Evolutionary conservation across 64 coral and sea anemone species (phyloP).

Genomic region (Pachyseris speciosa): DNA sequence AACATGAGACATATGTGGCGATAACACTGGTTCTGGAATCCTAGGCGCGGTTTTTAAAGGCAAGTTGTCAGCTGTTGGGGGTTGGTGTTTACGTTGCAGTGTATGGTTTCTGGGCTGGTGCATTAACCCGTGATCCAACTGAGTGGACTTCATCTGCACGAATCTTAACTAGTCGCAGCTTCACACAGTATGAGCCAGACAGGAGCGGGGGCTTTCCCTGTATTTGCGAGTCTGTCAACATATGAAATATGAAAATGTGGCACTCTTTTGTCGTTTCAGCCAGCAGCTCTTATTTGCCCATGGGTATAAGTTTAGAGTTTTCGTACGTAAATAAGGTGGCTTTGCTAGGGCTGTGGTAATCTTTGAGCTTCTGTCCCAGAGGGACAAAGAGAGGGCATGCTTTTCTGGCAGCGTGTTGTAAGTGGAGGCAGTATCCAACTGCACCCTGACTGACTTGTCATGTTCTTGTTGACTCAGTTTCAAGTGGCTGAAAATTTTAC

Average conservation of each 20-base stretch:
- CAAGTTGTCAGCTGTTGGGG: neutral
- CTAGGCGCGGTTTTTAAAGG: neutral
- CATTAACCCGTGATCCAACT: too few species aligned
- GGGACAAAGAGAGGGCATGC: neutral
- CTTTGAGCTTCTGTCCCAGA: conserved; percentile 4
- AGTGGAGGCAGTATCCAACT: conserved; percentile 39
- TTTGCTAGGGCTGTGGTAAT: conserved; percentile 4
- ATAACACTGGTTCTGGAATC: conserved; percentile 15
- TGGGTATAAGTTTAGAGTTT: conserved; percentile 11
- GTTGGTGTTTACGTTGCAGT: neutral
- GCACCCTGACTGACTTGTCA: conserved; percentile 33
- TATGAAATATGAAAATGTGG: conserved; percentile 51
- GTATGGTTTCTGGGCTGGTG: neutral
- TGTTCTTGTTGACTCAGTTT: too few species aligned
- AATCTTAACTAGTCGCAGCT: conserved; percentile 41
- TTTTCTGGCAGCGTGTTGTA: conserved; percentile 47
- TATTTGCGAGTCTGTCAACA: conserved; percentile 43
- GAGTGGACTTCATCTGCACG: conserved; percentile 42
- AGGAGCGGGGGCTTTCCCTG: conserved; percentile 28
- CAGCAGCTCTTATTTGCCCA: conserved; percentile 16
- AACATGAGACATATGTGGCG: conserved; percentile 31
- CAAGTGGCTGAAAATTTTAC: too few species aligned
- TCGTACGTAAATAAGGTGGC: conserved; percentile 15
- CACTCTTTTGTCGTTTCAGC: conserved; percentile 54
- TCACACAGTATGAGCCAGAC: conserved; percentile 55